Evolutionary conservation across 1,140 invertebrate species (phyloP).

Genomic region (Colletes gigas): DNA sequence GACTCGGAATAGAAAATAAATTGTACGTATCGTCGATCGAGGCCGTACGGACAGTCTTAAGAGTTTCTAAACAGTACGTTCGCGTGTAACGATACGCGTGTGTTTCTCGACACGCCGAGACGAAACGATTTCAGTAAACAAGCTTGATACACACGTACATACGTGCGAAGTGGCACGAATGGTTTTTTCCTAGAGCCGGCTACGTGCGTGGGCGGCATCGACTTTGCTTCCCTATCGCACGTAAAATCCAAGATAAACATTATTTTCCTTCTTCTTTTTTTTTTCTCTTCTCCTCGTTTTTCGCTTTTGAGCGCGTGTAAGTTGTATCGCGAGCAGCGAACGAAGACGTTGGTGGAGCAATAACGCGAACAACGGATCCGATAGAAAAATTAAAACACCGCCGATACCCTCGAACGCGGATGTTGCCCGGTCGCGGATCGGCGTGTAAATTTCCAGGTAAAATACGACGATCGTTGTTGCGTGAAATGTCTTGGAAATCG

Average conservation of each 20-base stretch:
- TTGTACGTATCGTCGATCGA: slow-evolving; percentile 23
- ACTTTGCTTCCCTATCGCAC: slow-evolving; percentile 46
- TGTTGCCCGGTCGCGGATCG: background rate
- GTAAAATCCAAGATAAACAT: slow-evolving; percentile 47
- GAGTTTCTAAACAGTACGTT: background rate
- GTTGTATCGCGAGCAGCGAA: slow-evolving; percentile 25
- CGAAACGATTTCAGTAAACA: slow-evolving; percentile 47
- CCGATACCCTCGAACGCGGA: slow-evolving; percentile 27
- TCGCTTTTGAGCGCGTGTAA: background rate
- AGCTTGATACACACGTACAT: slow-evolving; percentile 39
- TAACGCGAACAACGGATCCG: slow-evolving; percentile 24
- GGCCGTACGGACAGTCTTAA: background rate
- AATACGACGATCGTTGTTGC: slow-evolving; percentile 13
- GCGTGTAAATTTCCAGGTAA: slow-evolving; percentile 19
- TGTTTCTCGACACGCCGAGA: slow-evolving; percentile 18
- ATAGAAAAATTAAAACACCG: slow-evolving; percentile 17
- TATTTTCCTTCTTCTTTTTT: slow-evolving; percentile 29
- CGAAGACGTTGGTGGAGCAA: slow-evolving; percentile 42
- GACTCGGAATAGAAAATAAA: slow-evolving; percentile 18
- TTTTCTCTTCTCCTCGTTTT: background rate
- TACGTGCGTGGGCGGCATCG: slow-evolving; percentile 48
- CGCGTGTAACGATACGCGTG: slow-evolving; percentile 29
- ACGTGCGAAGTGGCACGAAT: slow-evolving; percentile 47
- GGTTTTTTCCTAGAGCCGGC: slow-evolving; percentile 38
- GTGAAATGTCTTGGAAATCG: slow-evolving; percentile 41